These are phyloP conservation scores for Eublepharis macularius DNA, from an alignment of 2,113 vertebrate species.

Conservation along the genomic window DNA sequence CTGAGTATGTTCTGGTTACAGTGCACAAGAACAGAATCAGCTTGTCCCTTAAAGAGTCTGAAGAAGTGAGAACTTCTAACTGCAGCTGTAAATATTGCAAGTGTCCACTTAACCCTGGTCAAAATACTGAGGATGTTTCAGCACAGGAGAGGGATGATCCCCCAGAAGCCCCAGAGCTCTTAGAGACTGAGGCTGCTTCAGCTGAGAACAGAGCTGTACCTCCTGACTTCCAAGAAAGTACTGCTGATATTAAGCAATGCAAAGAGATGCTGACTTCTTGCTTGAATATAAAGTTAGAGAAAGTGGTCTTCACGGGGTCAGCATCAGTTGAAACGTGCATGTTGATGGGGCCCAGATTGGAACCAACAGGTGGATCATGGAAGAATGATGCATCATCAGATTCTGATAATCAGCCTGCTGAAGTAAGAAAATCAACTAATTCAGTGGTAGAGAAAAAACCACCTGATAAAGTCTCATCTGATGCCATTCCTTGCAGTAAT, in stretches of 20 bases:
- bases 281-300: slow-evolving; percentile 81
- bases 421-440: slow-evolving; percentile 64
- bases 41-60: slow-evolving; percentile 78
- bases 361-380: slow-evolving; percentile 51
- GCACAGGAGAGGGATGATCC: slow-evolving; percentile 64
- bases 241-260: slow-evolving; percentile 62
- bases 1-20: slow-evolving; percentile 95
- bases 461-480: slow-evolving; percentile 82
- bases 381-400: slow-evolving; percentile 56
- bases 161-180: slow-evolving; percentile 74
- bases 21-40: slow-evolving; percentile 91
- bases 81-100: slow-evolving; percentile 85
- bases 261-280: slow-evolving; percentile 70
- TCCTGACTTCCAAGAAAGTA: slow-evolving; percentile 69
- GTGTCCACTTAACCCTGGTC: slow-evolving; percentile 71
- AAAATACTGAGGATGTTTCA: slow-evolving; percentile 60
- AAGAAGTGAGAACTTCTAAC: slow-evolving; percentile 76
- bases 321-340: slow-evolving; percentile 70
- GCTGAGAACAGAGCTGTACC: slow-evolving; percentile 60
- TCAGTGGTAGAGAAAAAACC: slow-evolving; percentile 88
- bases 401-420: slow-evolving; percentile 48
- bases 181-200: slow-evolving; percentile 70
- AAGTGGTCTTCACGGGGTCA: slow-evolving; percentile 76
- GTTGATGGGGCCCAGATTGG: slow-evolving; percentile 57
- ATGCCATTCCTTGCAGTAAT: slow-evolving; percentile 63